phyloP scores from a whole-genome alignment of 1,140 invertebrate genomes.

The Drosophila sp. region DNA sequence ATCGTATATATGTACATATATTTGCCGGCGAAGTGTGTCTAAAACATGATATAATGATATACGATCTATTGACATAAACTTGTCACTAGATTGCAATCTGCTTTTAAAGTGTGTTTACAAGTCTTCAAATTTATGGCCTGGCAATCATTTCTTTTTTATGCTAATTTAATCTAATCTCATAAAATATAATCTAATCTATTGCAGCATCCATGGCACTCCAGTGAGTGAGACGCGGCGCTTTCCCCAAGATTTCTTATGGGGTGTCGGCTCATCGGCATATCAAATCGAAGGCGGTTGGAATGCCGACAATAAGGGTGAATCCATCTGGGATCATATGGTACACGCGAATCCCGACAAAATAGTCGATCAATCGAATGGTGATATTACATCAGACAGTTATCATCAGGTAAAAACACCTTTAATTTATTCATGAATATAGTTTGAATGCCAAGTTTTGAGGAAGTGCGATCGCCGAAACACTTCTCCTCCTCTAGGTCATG shows the following conservation, averaged over 20 bases:
- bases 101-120: neutral
- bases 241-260: slow-evolving; percentile 85
- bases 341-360: slow-evolving; percentile 84
- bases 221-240: slow-evolving; percentile 72
- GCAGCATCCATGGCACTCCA: slow-evolving; percentile 44
- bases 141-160: neutral
- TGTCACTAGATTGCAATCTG: neutral
- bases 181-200: slow-evolving; percentile 24
- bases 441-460: neutral
- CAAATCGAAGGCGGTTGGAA: slow-evolving; percentile 90
- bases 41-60: neutral
- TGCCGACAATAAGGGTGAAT: slow-evolving; percentile 85
- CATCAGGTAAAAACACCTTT: slow-evolving; percentile 78
- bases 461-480: neutral
- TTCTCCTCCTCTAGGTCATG: neutral
- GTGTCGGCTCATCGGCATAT: slow-evolving; percentile 85
- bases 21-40: neutral
- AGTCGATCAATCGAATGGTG: slow-evolving; percentile 85
- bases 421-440: slow-evolving; percentile 14
- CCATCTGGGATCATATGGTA: slow-evolving; percentile 85
- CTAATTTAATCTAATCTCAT: slow-evolving; percentile 7
- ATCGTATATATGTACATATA: too few relatives aligned
- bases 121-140: neutral
- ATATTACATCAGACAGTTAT: slow-evolving; percentile 85
- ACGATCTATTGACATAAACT: slow-evolving; percentile 3